Conservation (phyloP, 2,888 invertebrate genomes). For the Leucophenga montana region DNA sequence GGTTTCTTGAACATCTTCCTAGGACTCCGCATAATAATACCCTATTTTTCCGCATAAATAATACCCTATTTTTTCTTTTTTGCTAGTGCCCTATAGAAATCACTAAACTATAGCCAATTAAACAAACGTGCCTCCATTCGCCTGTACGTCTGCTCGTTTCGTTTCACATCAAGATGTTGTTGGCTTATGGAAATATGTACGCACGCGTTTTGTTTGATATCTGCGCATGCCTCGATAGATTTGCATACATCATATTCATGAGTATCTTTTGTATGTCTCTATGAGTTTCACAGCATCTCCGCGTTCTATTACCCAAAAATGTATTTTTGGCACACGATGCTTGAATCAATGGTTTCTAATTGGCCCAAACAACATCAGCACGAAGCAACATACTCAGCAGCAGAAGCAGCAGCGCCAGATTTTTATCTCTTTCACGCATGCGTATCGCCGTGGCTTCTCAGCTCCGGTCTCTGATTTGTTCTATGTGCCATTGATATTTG, state of each 20-base stretch:
- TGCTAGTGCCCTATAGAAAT: constrained; percentile 35
- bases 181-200: not conserved
- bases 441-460: constrained; percentile 21
- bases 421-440: constrained; percentile 27
- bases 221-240: constrained; percentile 3
- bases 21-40: no score
- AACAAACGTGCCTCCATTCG: not conserved
- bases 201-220: not conserved
- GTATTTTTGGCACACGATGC: not conserved
- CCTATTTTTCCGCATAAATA: no score
- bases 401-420: constrained; percentile 7
- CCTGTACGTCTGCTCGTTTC: not conserved
- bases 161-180: not conserved
- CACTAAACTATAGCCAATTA: constrained; percentile 5
- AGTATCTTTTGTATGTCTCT: not conserved
- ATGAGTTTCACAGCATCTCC: no score
- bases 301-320: no score
- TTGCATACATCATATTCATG: not conserved
- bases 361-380: constrained; percentile 29
- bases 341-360: constrained; percentile 45
- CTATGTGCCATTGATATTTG: constrained; percentile 33
- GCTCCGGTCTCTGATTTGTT: constrained; percentile 26
- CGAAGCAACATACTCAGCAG: no score
- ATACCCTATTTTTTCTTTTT: no score
- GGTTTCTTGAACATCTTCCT: no score